Conservation (phyloP, 2,888 invertebrate species). For the Dryocosmus kuriphilus region DNA sequence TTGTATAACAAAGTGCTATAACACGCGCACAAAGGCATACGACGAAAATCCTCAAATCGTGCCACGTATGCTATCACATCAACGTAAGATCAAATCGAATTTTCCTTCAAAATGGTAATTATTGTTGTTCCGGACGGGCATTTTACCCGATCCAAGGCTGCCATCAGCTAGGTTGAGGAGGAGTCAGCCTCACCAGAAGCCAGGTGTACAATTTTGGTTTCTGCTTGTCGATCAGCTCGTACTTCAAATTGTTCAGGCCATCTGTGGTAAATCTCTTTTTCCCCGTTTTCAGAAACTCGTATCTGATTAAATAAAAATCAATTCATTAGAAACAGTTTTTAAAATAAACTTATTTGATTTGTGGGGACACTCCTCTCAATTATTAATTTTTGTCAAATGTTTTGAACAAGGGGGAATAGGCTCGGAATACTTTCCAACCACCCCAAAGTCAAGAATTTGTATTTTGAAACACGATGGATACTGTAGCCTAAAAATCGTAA, state of each 20-base stretch:
- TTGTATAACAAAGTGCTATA: slow-evolving; percentile 33
- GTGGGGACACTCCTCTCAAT: too few species aligned
- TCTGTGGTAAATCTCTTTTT: slow-evolving; percentile 90
- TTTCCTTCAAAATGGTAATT: not conserved
- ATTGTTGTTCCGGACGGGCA: slow-evolving; percentile 14
- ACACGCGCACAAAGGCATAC: slow-evolving; percentile 2
- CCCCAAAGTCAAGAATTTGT: too few species aligned
- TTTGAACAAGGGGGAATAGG: too few species aligned
- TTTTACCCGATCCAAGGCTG: slow-evolving; percentile 74
- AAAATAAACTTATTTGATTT: too few species aligned
- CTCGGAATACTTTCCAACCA: too few species aligned
- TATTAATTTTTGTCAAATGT: too few species aligned
- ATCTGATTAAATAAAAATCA: slow-evolving; percentile 80
- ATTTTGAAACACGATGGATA: too few species aligned
- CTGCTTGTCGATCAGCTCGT: slow-evolving; percentile 84
- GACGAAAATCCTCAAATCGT: slow-evolving; percentile 7
- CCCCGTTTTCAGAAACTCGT: slow-evolving; percentile 90
- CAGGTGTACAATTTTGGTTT: slow-evolving; percentile 89
- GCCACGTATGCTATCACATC: not conserved
- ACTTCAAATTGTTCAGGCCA: slow-evolving; percentile 91
- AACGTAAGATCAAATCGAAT: not conserved
- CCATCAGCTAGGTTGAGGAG: slow-evolving; percentile 85
- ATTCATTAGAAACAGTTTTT: not conserved
- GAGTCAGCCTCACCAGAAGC: slow-evolving; percentile 87
- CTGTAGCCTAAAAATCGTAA: too few species aligned